Evolutionary conservation across 2,113 vertebrate genomes (phyloP).

Genomic region (Opisthocomus hoazin): DNA sequence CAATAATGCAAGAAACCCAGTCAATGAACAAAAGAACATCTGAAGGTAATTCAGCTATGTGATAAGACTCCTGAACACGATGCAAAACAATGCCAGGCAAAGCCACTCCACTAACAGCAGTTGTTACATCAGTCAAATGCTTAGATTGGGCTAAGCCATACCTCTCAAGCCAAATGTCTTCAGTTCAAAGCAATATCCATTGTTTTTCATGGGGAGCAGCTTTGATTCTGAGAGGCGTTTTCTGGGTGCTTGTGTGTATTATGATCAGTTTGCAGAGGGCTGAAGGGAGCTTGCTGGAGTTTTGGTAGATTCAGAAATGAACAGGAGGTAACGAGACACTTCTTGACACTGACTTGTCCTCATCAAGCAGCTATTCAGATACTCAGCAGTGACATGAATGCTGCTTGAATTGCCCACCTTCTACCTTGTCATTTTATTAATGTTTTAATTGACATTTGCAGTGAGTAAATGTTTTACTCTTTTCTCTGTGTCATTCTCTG

Average conservation of each 20-base stretch:
- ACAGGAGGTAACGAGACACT: not conserved
- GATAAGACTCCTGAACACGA: not conserved
- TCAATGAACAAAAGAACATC: not conserved
- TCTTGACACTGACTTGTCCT: too few species aligned
- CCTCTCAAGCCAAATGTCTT: not conserved
- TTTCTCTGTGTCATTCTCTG: not conserved
- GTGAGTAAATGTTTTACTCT: not conserved
- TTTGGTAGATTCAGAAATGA: not conserved
- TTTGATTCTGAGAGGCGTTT: not conserved
- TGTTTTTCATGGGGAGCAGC: not conserved
- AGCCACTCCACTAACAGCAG: not conserved
- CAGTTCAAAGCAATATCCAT: not conserved
- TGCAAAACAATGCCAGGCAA: not conserved
- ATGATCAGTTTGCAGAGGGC: not conserved
- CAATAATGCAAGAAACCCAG: not conserved
- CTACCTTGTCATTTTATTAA: not conserved
- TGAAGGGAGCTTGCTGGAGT: not conserved
- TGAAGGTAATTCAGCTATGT: not conserved
- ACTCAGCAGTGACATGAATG: not conserved
- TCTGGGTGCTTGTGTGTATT: not conserved
- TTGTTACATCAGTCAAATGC: not conserved
- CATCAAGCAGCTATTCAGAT: not conserved
- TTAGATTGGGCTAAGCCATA: not conserved
- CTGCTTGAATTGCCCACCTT: not conserved
- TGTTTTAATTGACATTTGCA: not conserved